phyloP scores from a whole-genome alignment of 2,797 vertebrate species.

The Hipposideros larvatus region DNA sequence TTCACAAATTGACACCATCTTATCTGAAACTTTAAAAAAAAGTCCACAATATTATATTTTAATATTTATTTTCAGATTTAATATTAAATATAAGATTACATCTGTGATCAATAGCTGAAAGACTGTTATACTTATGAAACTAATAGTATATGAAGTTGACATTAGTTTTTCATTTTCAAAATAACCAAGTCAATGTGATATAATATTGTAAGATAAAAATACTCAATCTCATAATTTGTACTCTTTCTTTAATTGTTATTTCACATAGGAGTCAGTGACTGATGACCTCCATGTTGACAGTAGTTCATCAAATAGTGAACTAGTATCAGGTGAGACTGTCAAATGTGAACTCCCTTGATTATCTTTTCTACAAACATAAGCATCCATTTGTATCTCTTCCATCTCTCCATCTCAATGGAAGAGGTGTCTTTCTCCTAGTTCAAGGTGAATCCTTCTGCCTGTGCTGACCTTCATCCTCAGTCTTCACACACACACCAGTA shows the following conservation, averaged over 20 bases:
- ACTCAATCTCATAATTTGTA: slow-evolving; percentile 45
- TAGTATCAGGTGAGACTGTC: slow-evolving; percentile 86
- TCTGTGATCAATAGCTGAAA: slow-evolving; percentile 14
- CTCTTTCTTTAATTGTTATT: slow-evolving; percentile 74
- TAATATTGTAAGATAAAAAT: slow-evolving; percentile 35
- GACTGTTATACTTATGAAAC: slow-evolving; percentile 36
- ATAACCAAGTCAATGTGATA: slow-evolving; percentile 45
- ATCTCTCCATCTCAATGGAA: neutral
- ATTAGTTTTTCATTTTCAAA: slow-evolving; percentile 61
- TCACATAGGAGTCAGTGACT: slow-evolving; percentile 82
- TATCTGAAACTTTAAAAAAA: neutral
- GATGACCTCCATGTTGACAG: slow-evolving; percentile 73
- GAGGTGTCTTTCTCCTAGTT: neutral
- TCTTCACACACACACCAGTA: neutral
- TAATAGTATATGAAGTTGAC: neutral
- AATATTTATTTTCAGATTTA: slow-evolving; percentile 63
- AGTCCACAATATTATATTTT: slow-evolving; percentile 46
- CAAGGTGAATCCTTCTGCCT: neutral
- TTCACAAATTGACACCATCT: slow-evolving; percentile 9
- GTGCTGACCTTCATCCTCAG: slow-evolving; percentile 5
- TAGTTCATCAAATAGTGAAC: slow-evolving; percentile 80
- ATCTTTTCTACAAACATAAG: slow-evolving; percentile 39
- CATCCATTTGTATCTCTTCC: neutral
- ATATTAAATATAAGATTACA: slow-evolving; percentile 55
- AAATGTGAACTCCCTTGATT: neutral